Conservation (phyloP, 2,797 vertebrate genomes). For the Sebastes ruberrimus region DNA sequence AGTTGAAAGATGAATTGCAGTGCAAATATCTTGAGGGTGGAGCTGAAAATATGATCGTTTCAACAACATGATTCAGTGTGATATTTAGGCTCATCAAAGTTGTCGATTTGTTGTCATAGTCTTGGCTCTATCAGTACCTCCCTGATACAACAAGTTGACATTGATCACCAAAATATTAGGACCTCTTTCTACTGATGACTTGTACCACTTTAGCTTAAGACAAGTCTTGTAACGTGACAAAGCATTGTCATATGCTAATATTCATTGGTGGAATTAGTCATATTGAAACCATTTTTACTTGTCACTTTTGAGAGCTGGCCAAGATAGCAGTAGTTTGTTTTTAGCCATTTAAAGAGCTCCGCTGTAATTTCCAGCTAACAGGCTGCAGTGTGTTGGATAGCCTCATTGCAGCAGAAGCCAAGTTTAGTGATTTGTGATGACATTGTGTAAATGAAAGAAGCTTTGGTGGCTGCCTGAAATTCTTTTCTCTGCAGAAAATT, state of each 20-base stretch:
- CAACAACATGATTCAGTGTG: background rate
- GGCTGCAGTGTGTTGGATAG: background rate
- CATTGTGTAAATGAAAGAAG: constrained; percentile 2
- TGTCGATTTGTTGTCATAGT: background rate
- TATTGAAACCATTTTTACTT: background rate
- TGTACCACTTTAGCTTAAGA: background rate
- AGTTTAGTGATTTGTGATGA: background rate
- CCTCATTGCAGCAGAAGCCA: background rate
- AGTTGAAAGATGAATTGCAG: background rate
- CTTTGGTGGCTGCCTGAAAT: background rate
- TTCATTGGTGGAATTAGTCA: background rate
- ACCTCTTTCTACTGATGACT: background rate
- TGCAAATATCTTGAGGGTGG: background rate
- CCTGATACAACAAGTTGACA: background rate
- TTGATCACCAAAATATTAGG: background rate
- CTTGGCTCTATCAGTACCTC: background rate
- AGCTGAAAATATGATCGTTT: background rate
- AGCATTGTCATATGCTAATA: background rate
- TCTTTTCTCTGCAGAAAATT: background rate
- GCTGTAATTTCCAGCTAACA: background rate
- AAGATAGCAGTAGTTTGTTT: background rate
- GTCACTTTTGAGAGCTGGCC: background rate
- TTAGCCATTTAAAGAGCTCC: background rate
- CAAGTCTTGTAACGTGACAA: background rate
- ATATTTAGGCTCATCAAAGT: background rate